A percentile compares a stretch with the other conserved stretches of the same genome.
These are phyloP conservation scores for Leptobrachium leishanense DNA, from an alignment of 2,113 vertebrate genomes.

Conservation along the genomic window DNA sequence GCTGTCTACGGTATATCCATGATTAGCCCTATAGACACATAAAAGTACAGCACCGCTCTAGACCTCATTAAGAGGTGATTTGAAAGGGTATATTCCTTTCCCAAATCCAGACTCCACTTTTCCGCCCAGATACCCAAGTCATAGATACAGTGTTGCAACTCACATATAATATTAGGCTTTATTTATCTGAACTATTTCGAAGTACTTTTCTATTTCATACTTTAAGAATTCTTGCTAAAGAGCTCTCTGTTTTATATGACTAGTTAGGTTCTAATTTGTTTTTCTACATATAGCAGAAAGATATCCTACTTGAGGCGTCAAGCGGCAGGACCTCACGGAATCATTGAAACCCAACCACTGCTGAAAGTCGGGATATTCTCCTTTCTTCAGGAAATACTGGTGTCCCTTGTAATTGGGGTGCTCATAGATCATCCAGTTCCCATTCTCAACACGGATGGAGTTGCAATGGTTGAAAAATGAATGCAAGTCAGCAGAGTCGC, in stretches of 20 bases:
- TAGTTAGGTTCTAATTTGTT: not conserved
- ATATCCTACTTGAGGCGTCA: slow-evolving; percentile 27
- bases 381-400: slow-evolving; percentile 82
- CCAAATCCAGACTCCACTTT: too few species aligned
- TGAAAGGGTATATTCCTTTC: not conserved
- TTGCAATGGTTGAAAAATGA: slow-evolving; percentile 85
- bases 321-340: slow-evolving; percentile 81
- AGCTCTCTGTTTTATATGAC: too few species aligned
- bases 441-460: slow-evolving; percentile 86
- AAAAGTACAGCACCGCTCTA: not conserved
- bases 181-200: too few species aligned
- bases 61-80: not conserved
- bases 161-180: too few species aligned
- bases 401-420: slow-evolving; percentile 83
- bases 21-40: not conserved
- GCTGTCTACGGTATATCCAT: too few species aligned
- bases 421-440: slow-evolving; percentile 88
- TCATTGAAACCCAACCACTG: slow-evolving; percentile 90
- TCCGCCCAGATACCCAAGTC: too few species aligned
- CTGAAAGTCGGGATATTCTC: slow-evolving; percentile 85
- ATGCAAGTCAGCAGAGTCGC: slow-evolving; percentile 85
- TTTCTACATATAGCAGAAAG: slow-evolving; percentile 5
- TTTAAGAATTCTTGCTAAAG: too few species aligned
- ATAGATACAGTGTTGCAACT: too few species aligned
- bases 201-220: too few species aligned